phyloP scores from a whole-genome alignment of 1,140 invertebrate genomes.

The Asobara japonica region DNA sequence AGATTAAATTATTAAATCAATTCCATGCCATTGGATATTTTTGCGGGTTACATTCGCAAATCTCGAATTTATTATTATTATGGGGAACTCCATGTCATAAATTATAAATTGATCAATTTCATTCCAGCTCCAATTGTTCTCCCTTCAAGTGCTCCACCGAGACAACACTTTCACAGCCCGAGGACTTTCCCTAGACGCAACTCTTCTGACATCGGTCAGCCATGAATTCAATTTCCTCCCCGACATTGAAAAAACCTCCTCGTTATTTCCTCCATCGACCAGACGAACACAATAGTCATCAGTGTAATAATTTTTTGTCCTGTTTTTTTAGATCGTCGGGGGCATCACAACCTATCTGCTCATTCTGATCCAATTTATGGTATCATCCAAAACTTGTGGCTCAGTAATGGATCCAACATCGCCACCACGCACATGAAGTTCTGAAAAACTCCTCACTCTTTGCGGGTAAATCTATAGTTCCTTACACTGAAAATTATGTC shows the following conservation, averaged over 20 bases:
- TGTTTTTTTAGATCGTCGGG: constrained; percentile 44
- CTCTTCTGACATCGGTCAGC: constrained; percentile 46
- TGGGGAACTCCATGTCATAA: too few relatives aligned
- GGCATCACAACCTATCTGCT: constrained; percentile 49
- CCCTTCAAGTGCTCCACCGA: constrained; percentile 51
- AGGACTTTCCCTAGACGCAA: constrained; percentile 42
- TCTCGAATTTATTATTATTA: too few relatives aligned
- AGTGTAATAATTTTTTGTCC: background rate
- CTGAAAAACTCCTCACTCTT: background rate
- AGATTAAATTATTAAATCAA: too few relatives aligned
- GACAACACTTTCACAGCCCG: constrained; percentile 48
- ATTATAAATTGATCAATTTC: too few relatives aligned
- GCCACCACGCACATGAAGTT: background rate
- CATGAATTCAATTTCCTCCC: background rate
- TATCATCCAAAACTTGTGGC: constrained; percentile 29
- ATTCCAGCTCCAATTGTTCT: constrained; percentile 52
- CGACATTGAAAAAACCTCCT: background rate
- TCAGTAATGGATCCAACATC: background rate
- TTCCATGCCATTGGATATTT: too few relatives aligned
- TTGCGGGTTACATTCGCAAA: too few relatives aligned
- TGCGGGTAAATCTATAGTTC: too few relatives aligned
- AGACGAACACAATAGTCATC: background rate
- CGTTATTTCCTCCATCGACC: too few relatives aligned
- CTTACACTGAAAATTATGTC: too few relatives aligned
- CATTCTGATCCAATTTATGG: constrained; percentile 51